A percentile compares a stretch with the other conserved stretches of the same genome.
These are phyloP conservation scores for Anguilla obscura DNA, from an alignment of 2,797 vertebrate genomes.

Conservation along the genomic window DNA sequence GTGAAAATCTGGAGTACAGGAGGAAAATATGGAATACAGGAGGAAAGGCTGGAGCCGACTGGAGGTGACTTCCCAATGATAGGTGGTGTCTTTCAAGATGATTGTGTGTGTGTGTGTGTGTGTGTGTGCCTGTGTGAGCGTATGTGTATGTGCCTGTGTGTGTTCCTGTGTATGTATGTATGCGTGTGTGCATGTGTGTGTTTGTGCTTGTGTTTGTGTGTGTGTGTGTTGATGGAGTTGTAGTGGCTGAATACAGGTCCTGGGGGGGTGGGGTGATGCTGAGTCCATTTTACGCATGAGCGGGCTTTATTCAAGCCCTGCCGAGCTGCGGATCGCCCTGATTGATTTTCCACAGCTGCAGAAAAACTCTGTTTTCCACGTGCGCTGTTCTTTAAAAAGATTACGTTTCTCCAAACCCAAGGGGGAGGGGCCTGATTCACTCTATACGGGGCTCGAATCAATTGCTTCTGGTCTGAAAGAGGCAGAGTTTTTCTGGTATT, in stretches of 20 bases:
- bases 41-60: neutral
- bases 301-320: constrained; percentile 80
- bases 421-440: neutral
- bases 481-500: neutral
- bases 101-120: neutral
- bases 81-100: neutral
- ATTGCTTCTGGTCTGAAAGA: neutral
- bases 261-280: constrained; percentile 61
- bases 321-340: constrained; percentile 73
- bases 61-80: neutral
- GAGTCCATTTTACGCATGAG: constrained; percentile 87
- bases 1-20: neutral
- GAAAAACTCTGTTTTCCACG: constrained; percentile 60
- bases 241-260: constrained; percentile 65
- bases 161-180: neutral
- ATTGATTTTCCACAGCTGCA: constrained; percentile 74
- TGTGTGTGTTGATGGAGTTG: constrained; percentile 51
- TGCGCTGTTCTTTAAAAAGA: constrained; percentile 3
- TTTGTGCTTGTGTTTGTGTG: neutral
- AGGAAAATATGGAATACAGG: neutral
- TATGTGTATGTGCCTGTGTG: neutral
- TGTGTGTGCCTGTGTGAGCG: neutral
- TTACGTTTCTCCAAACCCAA: neutral
- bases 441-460: neutral
- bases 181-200: neutral